These are phyloP conservation scores for Corapipo altera DNA, from an alignment of 2,113 vertebrate species.

Conservation along the genomic window DNA sequence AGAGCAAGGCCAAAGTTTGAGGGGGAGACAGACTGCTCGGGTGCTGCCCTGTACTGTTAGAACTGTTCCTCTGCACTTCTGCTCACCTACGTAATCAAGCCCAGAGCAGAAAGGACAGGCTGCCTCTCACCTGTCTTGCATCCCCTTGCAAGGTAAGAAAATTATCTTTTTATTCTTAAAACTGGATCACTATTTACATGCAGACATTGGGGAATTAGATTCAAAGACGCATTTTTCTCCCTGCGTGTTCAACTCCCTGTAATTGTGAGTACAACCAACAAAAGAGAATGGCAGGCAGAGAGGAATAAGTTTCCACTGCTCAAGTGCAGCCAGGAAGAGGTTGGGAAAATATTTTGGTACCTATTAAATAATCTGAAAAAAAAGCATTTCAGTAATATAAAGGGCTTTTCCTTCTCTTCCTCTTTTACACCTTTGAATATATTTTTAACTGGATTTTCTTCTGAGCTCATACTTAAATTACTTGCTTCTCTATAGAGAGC, in stretches of 20 bases:
- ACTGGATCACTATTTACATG: neutral
- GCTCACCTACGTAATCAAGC: neutral
- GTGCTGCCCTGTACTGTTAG: neutral
- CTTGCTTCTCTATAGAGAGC: neutral
- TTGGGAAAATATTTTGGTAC: neutral
- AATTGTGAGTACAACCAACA: neutral
- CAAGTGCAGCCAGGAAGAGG: neutral
- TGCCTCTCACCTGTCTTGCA: neutral
- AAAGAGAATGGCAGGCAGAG: neutral
- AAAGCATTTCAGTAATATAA: neutral
- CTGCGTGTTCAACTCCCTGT: neutral
- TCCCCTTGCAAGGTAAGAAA: neutral
- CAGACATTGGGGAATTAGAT: neutral
- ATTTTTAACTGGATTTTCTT: neutral
- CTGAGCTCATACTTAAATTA: neutral
- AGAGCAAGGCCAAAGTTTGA: neutral
- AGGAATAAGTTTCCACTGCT: neutral
- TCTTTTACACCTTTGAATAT: neutral
- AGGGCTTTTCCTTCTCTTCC: neutral
- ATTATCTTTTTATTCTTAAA: neutral
- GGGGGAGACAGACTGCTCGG: neutral
- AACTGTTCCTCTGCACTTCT: neutral
- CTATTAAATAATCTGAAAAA: neutral
- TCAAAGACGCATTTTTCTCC: neutral
- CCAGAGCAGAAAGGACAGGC: neutral